These are phyloP conservation scores for Congeria kusceri DNA, from an alignment of 2,888 invertebrate genomes.

Conservation along the genomic window DNA sequence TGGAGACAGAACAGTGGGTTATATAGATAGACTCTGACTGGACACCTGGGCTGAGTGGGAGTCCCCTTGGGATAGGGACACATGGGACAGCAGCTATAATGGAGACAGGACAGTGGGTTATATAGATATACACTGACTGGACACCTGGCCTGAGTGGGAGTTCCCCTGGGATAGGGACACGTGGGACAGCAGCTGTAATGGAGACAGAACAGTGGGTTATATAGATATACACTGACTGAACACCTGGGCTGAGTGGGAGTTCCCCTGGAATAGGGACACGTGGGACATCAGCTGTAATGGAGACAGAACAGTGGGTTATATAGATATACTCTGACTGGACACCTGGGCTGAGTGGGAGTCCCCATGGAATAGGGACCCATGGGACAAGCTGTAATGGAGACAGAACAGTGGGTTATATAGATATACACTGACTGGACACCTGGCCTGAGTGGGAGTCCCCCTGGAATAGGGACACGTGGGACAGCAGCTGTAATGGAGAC, in stretches of 20 bases:
- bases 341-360: too few species aligned
- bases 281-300: constrained; percentile 70
- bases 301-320: neutral
- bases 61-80: constrained; percentile 62
- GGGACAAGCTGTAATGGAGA: too few species aligned
- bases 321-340: too few species aligned
- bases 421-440: constrained; percentile 59
- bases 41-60: constrained; percentile 57
- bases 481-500: too few species aligned
- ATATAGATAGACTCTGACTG: constrained; percentile 24
- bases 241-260: too few species aligned
- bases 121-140: neutral
- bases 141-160: too few species aligned
- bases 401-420: too few species aligned
- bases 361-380: too few species aligned
- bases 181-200: too few species aligned
- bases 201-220: too few species aligned
- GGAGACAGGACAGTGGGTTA: neutral
- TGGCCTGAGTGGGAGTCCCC: constrained; percentile 52
- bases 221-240: too few species aligned
- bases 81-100: constrained; percentile 71
- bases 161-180: too few species aligned
- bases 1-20: constrained; percentile 4
- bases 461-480: constrained; percentile 30
- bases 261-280: constrained; percentile 68